Conservation (phyloP, 2,797 vertebrate genomes). For the Aldrovandia affinis region DNA sequence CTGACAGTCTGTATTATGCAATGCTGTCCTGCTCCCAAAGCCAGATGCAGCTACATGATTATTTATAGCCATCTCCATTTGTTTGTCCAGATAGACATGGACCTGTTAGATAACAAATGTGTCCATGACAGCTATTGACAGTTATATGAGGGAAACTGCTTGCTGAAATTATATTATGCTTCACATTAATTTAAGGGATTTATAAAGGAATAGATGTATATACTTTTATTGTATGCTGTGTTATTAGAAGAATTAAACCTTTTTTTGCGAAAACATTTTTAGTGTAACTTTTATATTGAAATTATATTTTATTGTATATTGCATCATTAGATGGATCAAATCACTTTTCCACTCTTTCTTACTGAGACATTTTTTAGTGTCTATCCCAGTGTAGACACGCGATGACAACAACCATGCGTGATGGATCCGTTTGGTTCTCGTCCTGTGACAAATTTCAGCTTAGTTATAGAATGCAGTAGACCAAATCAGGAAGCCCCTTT, state of each 20-base stretch:
- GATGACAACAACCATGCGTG: not conserved
- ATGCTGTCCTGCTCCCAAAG: not conserved
- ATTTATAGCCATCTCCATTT: slow-evolving; percentile 6
- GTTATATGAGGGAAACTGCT: slow-evolving; percentile 10
- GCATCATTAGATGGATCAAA: not conserved
- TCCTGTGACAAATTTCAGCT: not conserved
- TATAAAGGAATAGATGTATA: not conserved
- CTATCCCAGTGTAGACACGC: not conserved
- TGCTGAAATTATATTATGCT: not conserved
- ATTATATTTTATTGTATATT: not conserved
- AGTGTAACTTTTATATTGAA: not conserved
- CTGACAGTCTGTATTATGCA: not conserved
- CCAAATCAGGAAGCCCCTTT: not conserved
- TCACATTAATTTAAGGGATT: not conserved
- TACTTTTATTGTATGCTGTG: not conserved
- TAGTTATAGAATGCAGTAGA: not conserved
- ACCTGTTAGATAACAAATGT: slow-evolving; percentile 30
- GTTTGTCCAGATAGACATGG: not conserved
- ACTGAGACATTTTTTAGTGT: not conserved
- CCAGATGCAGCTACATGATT: not conserved
- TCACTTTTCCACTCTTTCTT: not conserved
- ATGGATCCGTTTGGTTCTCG: not conserved
- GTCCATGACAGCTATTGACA: slow-evolving; percentile 31
- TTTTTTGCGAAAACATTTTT: not conserved
- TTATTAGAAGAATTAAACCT: not conserved